These are phyloP conservation scores for Liopterus haemorrhoidalis DNA, from an alignment of 2,888 invertebrate species.

Conservation along the genomic window DNA sequence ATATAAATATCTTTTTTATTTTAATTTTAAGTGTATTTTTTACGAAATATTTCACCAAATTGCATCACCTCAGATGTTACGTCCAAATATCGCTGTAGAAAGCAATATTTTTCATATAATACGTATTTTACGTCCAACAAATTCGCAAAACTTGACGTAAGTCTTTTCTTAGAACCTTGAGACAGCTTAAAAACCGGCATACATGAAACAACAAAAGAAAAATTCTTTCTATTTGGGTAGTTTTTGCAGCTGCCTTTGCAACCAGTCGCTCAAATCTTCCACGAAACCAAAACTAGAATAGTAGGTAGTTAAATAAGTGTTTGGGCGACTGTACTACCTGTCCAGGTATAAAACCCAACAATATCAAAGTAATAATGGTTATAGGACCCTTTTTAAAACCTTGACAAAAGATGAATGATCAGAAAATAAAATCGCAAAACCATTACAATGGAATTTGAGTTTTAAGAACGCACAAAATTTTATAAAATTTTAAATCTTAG, in stretches of 20 bases:
- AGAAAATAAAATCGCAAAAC: conserved; percentile 11
- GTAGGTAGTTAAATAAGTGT: conserved; percentile 7
- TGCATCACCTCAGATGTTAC: too few relatives aligned
- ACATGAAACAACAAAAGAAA: conserved; percentile 14
- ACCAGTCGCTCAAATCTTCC: conserved; percentile 5
- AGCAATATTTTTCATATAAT: too few relatives aligned
- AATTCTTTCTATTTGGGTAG: conserved; percentile 14
- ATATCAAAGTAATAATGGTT: conserved; percentile 18
- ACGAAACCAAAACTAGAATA: conserved; percentile 11
- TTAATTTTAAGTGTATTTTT: too few relatives aligned
- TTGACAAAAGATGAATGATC: conserved; percentile 22
- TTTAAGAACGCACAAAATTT: too few relatives aligned
- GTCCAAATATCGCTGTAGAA: too few relatives aligned
- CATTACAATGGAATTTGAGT: conserved; percentile 7
- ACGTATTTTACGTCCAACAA: too few relatives aligned
- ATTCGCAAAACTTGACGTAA: too few relatives aligned
- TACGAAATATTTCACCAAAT: too few relatives aligned
- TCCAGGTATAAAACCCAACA: conserved; percentile 16
- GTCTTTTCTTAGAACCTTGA: too few relatives aligned
- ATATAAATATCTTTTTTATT: too few relatives aligned
- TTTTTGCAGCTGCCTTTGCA: conserved; percentile 23
- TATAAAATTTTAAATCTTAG: too few relatives aligned
- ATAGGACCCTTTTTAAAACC: conserved; percentile 17
- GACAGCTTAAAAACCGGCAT: conserved; percentile 17
- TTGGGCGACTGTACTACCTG: conserved; percentile 15